A percentile compares a stretch with the other conserved stretches of the same genome.
Conservation (phyloP, 2,888 invertebrate species). For the Diarsia mendica region DNA sequence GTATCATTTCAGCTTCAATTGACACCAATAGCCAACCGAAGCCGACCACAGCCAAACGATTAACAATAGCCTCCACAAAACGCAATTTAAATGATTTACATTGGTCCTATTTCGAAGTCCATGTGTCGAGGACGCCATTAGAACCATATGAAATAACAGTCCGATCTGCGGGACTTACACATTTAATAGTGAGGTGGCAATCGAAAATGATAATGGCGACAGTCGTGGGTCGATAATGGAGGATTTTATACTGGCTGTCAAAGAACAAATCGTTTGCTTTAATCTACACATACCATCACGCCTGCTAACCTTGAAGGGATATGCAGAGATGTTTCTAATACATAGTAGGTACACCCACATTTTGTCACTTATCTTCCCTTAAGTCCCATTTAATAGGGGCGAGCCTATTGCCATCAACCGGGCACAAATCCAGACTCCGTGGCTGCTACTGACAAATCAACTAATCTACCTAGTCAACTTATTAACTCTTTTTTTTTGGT, state of each 20-base stretch:
- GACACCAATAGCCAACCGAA: conserved; percentile 19
- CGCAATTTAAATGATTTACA: conserved; percentile 32
- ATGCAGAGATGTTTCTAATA: no score
- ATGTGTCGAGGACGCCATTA: conserved; percentile 12
- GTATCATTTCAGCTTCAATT: conserved; percentile 35
- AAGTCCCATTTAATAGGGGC: no score
- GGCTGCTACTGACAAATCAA: no score
- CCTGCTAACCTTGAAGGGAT: no score
- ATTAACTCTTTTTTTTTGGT: no score
- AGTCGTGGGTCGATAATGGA: not conserved
- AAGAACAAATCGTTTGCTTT: not conserved
- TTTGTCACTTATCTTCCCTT: no score
- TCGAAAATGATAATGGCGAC: conserved; percentile 4
- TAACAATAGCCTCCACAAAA: conserved; percentile 36
- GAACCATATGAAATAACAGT: conserved; percentile 19
- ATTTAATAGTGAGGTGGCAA: conserved; percentile 25
- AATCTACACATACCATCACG: not conserved
- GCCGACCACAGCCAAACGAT: not conserved
- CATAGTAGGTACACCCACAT: no score
- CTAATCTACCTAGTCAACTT: no score
- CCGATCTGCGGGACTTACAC: conserved; percentile 7
- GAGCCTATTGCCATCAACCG: no score
- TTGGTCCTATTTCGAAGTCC: conserved; percentile 10
- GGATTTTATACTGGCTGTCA: not conserved
- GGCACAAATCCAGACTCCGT: no score